Percentiles rank a stretch among this genome's conserved stretches.
phyloP scores from a whole-genome alignment of 2,113 vertebrate species.

The Clarias batrachus region DNA sequence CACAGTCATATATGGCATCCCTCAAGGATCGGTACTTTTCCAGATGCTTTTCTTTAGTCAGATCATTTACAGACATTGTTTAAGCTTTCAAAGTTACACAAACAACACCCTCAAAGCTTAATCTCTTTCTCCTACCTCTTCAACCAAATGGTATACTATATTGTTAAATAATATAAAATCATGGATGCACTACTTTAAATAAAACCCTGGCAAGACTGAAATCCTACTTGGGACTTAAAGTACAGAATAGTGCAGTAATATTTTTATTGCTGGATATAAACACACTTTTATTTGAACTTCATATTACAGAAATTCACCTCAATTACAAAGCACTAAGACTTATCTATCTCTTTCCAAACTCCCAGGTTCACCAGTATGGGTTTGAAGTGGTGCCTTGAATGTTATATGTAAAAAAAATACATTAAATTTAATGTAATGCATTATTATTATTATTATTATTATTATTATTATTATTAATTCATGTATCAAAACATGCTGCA shows the following conservation, averaged over 20 bases:
- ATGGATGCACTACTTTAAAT: not conserved
- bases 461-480: constrained; percentile 7
- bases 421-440: not conserved
- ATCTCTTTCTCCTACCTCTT: not conserved
- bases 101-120: not conserved
- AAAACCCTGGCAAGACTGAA: not conserved
- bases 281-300: not conserved
- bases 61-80: not conserved
- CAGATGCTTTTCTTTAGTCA: not conserved
- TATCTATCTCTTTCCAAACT: not conserved
- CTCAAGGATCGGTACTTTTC: not conserved
- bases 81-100: not conserved
- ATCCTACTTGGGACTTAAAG: not conserved
- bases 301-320: not conserved
- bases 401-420: not conserved
- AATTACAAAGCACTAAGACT: not conserved
- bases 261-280: not conserved
- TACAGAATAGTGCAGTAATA: no score
- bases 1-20: not conserved
- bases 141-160: not conserved
- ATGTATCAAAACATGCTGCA: not conserved
- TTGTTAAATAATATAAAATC: not conserved
- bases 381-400: not conserved
- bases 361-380: not conserved
- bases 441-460: not conserved